Conservation (phyloP, 92 coral and sea anemone genomes). For the Virgularia gustaviana region DNA sequence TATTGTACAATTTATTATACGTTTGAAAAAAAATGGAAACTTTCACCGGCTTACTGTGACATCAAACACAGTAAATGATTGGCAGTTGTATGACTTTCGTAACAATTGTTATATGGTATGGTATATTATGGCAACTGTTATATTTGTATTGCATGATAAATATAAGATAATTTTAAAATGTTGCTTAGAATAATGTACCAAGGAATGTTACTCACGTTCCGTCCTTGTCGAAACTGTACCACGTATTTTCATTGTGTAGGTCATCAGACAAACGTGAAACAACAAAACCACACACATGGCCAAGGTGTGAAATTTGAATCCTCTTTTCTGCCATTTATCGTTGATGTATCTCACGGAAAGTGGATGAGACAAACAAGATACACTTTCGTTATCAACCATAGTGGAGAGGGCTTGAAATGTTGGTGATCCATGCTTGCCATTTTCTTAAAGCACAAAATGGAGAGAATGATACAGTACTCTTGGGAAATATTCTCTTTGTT, state of each 20-base stretch:
- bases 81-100: too few relatives aligned
- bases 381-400: neutral
- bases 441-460: neutral
- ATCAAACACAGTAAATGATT: too few relatives aligned
- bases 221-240: neutral
- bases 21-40: too few relatives aligned
- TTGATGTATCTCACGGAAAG: conserved; percentile 11
- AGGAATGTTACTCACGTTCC: neutral
- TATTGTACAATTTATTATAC: too few relatives aligned
- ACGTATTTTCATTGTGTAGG: neutral
- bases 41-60: too few relatives aligned
- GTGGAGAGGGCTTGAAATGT: conserved; percentile 1
- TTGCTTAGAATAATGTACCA: too few relatives aligned
- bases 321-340: conserved; percentile 23
- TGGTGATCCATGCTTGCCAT: too few relatives aligned
- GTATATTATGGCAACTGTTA: too few relatives aligned
- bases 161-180: too few relatives aligned
- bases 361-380: conserved; percentile 14
- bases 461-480: neutral
- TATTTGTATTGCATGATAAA: too few relatives aligned
- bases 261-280: conserved; percentile 21
- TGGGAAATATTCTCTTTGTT: neutral
- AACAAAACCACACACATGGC: neutral
- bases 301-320: neutral
- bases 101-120: too few relatives aligned